A percentile compares a stretch with the other conserved stretches of the same genome.
Conservation (phyloP, 2,113 vertebrate genomes). For the Hiodon tergisus region DNA sequence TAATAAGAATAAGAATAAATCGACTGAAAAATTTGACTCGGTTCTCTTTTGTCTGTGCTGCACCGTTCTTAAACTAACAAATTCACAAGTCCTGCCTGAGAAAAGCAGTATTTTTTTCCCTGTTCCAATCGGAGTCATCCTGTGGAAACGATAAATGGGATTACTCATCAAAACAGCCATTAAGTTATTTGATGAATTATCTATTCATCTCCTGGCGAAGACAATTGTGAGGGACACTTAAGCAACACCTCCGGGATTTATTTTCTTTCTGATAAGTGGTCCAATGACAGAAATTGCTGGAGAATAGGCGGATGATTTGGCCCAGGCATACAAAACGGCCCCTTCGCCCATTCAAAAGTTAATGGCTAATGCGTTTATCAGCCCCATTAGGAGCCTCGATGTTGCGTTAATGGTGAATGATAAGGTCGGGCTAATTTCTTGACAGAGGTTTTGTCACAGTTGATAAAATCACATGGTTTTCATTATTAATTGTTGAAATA, state of each 20-base stretch:
- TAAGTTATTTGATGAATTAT: constrained; percentile 14
- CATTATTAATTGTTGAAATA: constrained; percentile 59
- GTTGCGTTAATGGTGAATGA: constrained; percentile 50
- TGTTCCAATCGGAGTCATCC: not conserved
- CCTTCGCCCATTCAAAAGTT: constrained; percentile 33
- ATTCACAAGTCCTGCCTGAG: not conserved
- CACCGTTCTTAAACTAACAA: not conserved
- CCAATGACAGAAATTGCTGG: not conserved
- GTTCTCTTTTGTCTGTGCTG: too few species aligned
- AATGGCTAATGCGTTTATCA: constrained; percentile 51
- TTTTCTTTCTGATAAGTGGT: not conserved
- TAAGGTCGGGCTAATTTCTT: constrained; percentile 47
- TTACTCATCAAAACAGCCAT: constrained; percentile 8
- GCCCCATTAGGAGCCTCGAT: constrained; percentile 48
- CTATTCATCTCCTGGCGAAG: constrained; percentile 12
- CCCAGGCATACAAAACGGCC: not conserved
- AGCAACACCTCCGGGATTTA: not conserved
- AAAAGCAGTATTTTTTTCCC: not conserved
- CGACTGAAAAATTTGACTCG: too few species aligned
- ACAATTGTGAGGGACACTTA: not conserved
- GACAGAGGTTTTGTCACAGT: constrained; percentile 37
- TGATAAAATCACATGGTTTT: constrained; percentile 53
- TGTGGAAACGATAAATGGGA: constrained; percentile 2
- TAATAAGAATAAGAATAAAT: too few species aligned
- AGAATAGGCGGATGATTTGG: not conserved